Evolutionary conservation across 2,113 vertebrate species (phyloP).

Genomic region (Tinamus guttatus): DNA sequence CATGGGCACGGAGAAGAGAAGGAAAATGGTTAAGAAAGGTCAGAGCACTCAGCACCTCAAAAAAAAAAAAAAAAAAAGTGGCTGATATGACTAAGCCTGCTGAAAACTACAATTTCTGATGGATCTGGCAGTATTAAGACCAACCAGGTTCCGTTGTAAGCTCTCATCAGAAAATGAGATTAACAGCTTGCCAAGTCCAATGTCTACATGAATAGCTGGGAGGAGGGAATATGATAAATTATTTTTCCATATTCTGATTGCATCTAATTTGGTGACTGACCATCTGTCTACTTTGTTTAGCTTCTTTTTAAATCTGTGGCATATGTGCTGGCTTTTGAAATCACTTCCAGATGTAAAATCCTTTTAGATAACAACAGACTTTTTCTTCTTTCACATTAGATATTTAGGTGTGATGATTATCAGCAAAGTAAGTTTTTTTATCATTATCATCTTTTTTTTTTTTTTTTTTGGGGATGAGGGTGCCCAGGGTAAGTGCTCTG

Average conservation of each 20-base stretch:
- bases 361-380: not conserved
- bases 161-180: not conserved
- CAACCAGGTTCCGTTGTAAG: not conserved
- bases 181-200: not conserved
- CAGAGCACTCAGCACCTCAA: not conserved
- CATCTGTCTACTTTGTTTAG: slow-evolving; percentile 29
- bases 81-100: not conserved
- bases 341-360: slow-evolving; percentile 31
- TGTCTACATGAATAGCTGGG: not conserved
- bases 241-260: not conserved
- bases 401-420: not conserved
- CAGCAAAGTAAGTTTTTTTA: not conserved
- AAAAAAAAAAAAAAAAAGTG: too few relatives aligned
- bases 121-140: not conserved
- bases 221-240: not conserved
- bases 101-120: not conserved
- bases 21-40: not conserved
- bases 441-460: not conserved
- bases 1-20: not conserved
- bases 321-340: slow-evolving; percentile 5
- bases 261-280: slow-evolving; percentile 41
- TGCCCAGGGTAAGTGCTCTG: not conserved
- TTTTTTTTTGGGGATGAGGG: not conserved
- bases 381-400: not conserved
- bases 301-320: not conserved